A percentile compares a stretch with the other conserved stretches of the same genome.
These are phyloP conservation scores for Cetonia aurata DNA, from an alignment of 2,888 invertebrate genomes.

Conservation along the genomic window DNA sequence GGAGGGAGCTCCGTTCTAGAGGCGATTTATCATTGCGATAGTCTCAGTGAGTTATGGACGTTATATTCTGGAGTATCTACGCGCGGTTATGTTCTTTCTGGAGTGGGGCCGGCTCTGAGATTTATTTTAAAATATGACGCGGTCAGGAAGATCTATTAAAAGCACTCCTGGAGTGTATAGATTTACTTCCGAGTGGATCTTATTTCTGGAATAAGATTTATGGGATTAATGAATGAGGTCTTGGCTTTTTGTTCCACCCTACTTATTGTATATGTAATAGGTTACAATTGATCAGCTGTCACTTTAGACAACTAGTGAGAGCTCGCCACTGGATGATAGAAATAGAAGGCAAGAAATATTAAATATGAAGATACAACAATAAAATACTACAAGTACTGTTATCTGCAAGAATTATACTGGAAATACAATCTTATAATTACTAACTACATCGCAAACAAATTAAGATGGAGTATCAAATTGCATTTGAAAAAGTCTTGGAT, in stretches of 20 bases:
- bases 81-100: conserved; percentile 11
- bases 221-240: background rate
- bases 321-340: too few relatives aligned
- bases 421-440: too few relatives aligned
- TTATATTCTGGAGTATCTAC: conserved; percentile 13
- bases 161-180: background rate
- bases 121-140: conserved; percentile 23
- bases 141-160: background rate
- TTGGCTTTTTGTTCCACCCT: background rate
- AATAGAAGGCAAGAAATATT: too few relatives aligned
- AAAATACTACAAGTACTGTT: too few relatives aligned
- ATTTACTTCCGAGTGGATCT: conserved; percentile 8
- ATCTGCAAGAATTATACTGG: too few relatives aligned
- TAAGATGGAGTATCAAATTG: too few relatives aligned
- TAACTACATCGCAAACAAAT: too few relatives aligned
- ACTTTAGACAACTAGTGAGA: too few relatives aligned
- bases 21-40: conserved; percentile 49
- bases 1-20: conserved; percentile 40
- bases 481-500: too few relatives aligned
- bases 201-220: conserved; percentile 14
- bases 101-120: background rate
- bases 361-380: too few relatives aligned
- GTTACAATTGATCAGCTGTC: too few relatives aligned
- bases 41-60: conserved; percentile 27
- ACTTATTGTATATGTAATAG: background rate